Conservation (phyloP, 2,888 invertebrate genomes). For the Megalurothrips usitatus region DNA sequence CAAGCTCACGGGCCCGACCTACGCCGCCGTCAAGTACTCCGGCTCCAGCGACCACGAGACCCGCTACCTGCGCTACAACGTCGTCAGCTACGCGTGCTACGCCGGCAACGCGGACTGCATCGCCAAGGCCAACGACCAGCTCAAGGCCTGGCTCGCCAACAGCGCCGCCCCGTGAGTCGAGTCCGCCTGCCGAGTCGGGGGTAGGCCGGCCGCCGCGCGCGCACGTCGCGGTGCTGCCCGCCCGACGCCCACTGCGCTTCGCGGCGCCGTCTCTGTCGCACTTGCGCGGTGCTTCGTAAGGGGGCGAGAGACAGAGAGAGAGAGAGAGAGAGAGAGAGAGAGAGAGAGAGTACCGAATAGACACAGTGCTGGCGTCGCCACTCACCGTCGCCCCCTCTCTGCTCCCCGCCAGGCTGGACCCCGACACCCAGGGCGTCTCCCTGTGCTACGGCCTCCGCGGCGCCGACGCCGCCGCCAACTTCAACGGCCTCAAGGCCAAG, state of each 20-base stretch:
- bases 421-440: not conserved
- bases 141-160: slow-evolving; percentile 1
- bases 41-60: not conserved
- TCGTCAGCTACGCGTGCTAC: not conserved
- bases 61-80: not conserved
- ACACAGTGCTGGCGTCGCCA: not conserved
- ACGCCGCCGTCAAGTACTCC: not conserved
- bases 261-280: not conserved
- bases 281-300: too few relatives aligned
- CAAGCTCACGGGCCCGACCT: not conserved
- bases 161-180: not conserved
- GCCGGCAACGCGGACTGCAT: not conserved
- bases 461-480: not conserved
- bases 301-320: too few relatives aligned
- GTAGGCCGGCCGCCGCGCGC: not conserved
- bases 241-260: not conserved
- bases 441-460: not conserved
- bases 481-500: not conserved
- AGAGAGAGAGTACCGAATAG: too few relatives aligned
- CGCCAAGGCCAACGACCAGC: not conserved
- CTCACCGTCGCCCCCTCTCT: not conserved
- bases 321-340: too few relatives aligned
- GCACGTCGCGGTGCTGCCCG: not conserved
- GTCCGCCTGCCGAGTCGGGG: not conserved
- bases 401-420: not conserved